These are phyloP conservation scores for Drosophila kikkawai DNA, from an alignment of 1,140 invertebrate genomes.

Conservation along the genomic window DNA sequence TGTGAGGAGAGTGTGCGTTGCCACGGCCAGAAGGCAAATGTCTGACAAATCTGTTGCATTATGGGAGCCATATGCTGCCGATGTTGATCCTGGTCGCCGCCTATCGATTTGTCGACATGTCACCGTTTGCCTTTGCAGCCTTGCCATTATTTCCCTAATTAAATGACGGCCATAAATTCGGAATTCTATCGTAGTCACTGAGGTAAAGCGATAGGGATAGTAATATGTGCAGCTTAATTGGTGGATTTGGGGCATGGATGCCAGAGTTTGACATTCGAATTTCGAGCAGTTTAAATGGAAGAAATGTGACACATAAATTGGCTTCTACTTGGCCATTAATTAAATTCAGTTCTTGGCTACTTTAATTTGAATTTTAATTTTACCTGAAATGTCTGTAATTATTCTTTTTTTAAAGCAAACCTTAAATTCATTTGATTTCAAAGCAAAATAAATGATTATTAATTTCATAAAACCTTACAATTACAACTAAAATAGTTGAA, in stretches of 20 bases:
- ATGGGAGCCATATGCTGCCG: slow-evolving; percentile 47
- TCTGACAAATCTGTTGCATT: slow-evolving; percentile 80
- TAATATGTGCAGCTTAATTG: not conserved
- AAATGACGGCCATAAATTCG: slow-evolving; percentile 73
- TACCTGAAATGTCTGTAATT: not conserved
- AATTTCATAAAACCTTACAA: not conserved
- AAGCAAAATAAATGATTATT: not conserved
- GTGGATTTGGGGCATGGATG: not conserved
- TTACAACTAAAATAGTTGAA: not conserved
- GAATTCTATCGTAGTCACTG: slow-evolving; percentile 18
- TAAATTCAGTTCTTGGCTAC: no score
- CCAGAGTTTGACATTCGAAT: not conserved
- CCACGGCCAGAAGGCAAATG: slow-evolving; percentile 60
- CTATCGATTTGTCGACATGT: slow-evolving; percentile 53
- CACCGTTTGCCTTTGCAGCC: slow-evolving; percentile 17
- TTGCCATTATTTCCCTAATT: slow-evolving; percentile 59
- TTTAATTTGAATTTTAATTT: not conserved
- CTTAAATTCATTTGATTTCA: not conserved
- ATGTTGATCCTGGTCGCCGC: slow-evolving; percentile 47
- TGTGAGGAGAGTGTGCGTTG: slow-evolving; percentile 9
- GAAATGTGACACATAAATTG: not conserved
- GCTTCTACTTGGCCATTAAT: not conserved
- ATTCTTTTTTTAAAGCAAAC: not conserved
- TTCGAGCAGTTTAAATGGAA: not conserved
- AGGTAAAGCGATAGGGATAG: slow-evolving; percentile 5